Base-by-base conservation (phyloP, 2,113 vertebrate genomes). In the Rhynchopsitta pachyrhyncha region DNA sequence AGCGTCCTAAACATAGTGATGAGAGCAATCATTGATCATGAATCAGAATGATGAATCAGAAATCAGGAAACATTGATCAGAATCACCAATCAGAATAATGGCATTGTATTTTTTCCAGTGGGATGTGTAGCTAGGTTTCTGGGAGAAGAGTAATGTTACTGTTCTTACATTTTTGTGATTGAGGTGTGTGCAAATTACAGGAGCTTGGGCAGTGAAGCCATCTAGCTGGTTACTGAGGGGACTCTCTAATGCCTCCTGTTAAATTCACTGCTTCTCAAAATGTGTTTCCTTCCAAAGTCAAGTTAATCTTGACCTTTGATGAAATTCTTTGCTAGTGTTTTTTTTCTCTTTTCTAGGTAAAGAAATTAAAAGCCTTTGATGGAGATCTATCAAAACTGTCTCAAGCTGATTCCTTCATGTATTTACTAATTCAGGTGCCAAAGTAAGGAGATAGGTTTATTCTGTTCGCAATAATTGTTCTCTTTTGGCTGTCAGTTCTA, bases 341-440 rank as follows among this genome's bases (percentile, higher is more conserved):
- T 86, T 92, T 96, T 82, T 62, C 83, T 68, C 75, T 93, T 92
- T 94, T 93, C 88, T 92, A 99, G 99, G 97, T 99, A 91, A 99
- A 99, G 98, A 99, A 98, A 95, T 98, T 99, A 53, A 98, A 98
- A 97, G 96, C 98, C 17, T 99, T 99, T 97, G 98, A 98, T 97
- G 99, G 99, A 39, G 99, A 99, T 82, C 94, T 98, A 77, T 98
- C 98, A 97, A 99, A 99, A 98, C 98, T 99, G 96, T 99, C 99
- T 64, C 98, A 99, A 97, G 99, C 98, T 4, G 99, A 99, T 96
- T 99, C 98, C 94, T 99, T 99, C 98, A 99, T 99, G 98, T 98
- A 98, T 95, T 97, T 98, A 82, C 94, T 99, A 97, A 99, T 99
- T 98, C 99, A 98, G 97, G 98, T 99, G 97, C 99, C 99, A 97